phyloP scores from a whole-genome alignment of 2,113 vertebrate genomes.

The Synchiropus splendidus region DNA sequence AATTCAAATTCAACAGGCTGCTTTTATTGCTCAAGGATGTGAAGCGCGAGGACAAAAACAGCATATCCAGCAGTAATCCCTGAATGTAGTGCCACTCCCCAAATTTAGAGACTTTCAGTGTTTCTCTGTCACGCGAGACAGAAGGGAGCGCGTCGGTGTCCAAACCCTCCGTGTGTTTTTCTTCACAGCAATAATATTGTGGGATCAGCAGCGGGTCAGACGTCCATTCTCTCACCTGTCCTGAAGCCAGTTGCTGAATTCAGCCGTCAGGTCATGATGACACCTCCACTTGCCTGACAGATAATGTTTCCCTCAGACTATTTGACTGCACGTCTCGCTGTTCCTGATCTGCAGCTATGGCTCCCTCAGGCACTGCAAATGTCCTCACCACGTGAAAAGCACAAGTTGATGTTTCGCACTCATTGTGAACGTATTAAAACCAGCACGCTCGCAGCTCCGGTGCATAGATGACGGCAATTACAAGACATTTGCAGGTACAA shows the following conservation, averaged over 20 bases:
- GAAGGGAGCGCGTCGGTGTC: background rate
- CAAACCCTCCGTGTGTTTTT: slow-evolving; percentile 7
- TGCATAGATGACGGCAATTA: slow-evolving; percentile 34
- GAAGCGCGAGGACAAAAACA: slow-evolving; percentile 7
- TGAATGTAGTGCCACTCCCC: slow-evolving; percentile 4
- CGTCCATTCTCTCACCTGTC: slow-evolving; percentile 41
- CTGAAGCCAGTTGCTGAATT: slow-evolving; percentile 77
- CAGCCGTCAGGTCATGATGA: slow-evolving; percentile 69
- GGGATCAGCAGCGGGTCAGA: slow-evolving; percentile 68
- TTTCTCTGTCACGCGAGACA: slow-evolving; percentile 13
- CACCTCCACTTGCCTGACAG: slow-evolving; percentile 21
- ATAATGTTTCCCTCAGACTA: slow-evolving; percentile 26
- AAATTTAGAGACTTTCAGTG: slow-evolving; percentile 1
- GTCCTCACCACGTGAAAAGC: slow-evolving; percentile 19
- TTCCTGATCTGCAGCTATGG: slow-evolving; percentile 27
- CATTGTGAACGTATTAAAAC: slow-evolving; percentile 40
- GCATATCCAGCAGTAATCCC: slow-evolving; percentile 7
- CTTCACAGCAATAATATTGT: slow-evolving; percentile 57
- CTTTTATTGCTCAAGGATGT: slow-evolving; percentile 8
- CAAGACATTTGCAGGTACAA: slow-evolving; percentile 35
- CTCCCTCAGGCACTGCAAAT: slow-evolving; percentile 36
- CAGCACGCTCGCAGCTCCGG: slow-evolving; percentile 24
- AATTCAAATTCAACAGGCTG: slow-evolving; percentile 1
- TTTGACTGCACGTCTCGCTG: slow-evolving; percentile 12
- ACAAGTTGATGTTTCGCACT: slow-evolving; percentile 25